Evolutionary conservation across 2,888 invertebrate genomes (phyloP).

Genomic region (Xylocampa areola): DNA sequence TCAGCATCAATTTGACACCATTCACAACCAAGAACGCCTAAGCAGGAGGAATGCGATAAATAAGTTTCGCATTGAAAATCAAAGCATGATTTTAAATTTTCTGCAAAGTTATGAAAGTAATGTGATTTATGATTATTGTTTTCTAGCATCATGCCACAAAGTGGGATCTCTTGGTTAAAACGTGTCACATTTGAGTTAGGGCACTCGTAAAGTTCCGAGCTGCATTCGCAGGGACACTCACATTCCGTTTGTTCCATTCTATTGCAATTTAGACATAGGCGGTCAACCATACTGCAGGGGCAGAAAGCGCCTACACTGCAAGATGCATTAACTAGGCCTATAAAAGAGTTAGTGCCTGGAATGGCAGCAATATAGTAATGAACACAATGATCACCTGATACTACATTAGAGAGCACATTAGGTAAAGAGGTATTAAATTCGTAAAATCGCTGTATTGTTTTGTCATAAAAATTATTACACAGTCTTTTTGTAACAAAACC

Average conservation of each 20-base stretch:
- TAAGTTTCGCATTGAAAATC: constrained; percentile 92
- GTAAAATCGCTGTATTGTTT: constrained; percentile 95
- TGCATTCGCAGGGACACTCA: constrained; percentile 98
- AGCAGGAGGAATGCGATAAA: constrained; percentile 91
- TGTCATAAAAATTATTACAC: constrained; percentile 95
- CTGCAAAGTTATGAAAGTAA: constrained; percentile 86
- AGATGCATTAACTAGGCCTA: constrained; percentile 96
- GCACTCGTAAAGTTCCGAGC: constrained; percentile 84
- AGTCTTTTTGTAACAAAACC: constrained; percentile 95
- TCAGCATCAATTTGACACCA: constrained; percentile 96
- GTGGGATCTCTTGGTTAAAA: constrained; percentile 75
- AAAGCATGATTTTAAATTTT: constrained; percentile 91
- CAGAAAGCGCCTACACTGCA: constrained; percentile 96
- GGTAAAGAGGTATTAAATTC: constrained; percentile 94
- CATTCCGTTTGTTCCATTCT: constrained; percentile 98
- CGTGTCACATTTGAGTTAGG: constrained; percentile 74
- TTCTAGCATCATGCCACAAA: constrained; percentile 85
- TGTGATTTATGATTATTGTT: constrained; percentile 86
- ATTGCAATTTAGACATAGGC: constrained; percentile 97
- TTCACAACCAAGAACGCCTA: constrained; percentile 95
- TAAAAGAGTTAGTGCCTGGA: constrained; percentile 96
- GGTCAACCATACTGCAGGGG: constrained; percentile 97
- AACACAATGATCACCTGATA: constrained; percentile 96
- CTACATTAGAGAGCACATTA: constrained; percentile 94
- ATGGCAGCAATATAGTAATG: constrained; percentile 95